Conservation (phyloP, 1,140 invertebrate genomes). For the Akabosia matsudoensis region DNA sequence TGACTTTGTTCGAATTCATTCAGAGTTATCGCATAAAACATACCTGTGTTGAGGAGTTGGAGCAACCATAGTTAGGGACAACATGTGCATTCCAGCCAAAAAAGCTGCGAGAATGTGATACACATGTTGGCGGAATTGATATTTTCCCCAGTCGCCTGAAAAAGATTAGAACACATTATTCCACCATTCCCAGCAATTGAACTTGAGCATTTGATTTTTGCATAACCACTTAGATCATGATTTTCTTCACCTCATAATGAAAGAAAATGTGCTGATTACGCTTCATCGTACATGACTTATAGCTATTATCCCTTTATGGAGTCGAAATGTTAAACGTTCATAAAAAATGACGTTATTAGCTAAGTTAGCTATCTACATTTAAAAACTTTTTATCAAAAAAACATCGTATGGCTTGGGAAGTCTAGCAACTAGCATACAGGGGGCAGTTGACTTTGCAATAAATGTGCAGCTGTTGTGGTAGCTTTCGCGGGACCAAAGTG, state of each 20-base stretch:
- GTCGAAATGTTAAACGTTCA: no score
- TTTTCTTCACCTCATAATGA: neutral
- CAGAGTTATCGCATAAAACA: slow-evolving; percentile 10
- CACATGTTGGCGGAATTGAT: slow-evolving; percentile 70
- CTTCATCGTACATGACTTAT: no score
- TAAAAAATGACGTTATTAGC: no score
- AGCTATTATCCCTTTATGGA: no score
- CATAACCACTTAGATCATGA: neutral
- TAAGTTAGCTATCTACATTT: no score
- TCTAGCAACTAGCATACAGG: no score
- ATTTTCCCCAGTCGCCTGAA: slow-evolving; percentile 73
- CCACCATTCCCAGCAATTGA: neutral
- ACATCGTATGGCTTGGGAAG: no score
- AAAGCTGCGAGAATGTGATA: slow-evolving; percentile 70
- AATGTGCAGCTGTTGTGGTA: no score
- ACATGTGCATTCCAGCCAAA: slow-evolving; percentile 74
- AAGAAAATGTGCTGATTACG: slow-evolving; percentile 3
- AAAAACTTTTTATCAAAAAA: no score
- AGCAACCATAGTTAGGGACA: slow-evolving; percentile 70
- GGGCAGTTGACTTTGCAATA: no score
- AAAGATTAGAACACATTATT: neutral
- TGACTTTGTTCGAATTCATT: no score
- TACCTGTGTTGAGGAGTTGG: slow-evolving; percentile 72
- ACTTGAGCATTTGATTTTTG: neutral
- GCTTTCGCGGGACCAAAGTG: no score